These are phyloP conservation scores for Hydrotaea diabolus DNA, from an alignment of 2,888 invertebrate species.

Conservation along the genomic window DNA sequence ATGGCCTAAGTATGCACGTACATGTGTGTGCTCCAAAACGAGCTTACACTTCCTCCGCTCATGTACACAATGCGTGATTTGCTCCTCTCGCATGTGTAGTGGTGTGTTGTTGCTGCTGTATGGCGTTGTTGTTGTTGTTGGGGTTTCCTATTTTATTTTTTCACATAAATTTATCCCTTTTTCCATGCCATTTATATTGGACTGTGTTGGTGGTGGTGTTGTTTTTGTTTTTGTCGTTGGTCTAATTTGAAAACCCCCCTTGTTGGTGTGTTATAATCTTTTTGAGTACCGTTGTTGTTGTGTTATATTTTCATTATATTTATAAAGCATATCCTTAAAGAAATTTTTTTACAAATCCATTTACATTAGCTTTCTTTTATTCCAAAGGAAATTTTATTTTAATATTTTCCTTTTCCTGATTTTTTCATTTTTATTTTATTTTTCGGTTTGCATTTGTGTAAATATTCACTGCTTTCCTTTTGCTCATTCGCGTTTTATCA, in stretches of 20 bases:
- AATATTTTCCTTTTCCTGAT: not conserved
- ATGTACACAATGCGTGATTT: conserved; percentile 33
- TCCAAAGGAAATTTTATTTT: not conserved
- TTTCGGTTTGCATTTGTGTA: not conserved
- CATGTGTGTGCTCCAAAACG: not conserved
- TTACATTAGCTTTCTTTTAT: not conserved
- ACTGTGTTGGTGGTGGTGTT: no score
- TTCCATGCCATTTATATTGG: conserved; percentile 1
- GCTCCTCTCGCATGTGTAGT: conserved; percentile 5
- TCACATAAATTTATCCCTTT: conserved; percentile 26
- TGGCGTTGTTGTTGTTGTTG: not conserved
- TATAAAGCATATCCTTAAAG: not conserved
- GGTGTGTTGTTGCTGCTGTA: conserved; percentile 4
- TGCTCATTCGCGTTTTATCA: conserved; percentile 26
- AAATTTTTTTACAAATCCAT: not conserved
- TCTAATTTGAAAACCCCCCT: not conserved
- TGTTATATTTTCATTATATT: not conserved
- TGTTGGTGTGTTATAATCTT: not conserved
- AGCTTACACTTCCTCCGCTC: not conserved
- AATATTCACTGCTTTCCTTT: conserved; percentile 13
- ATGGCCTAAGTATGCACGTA: not conserved
- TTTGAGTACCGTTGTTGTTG: not conserved
- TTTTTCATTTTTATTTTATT: not conserved
- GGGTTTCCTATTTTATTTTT: conserved; percentile 1
- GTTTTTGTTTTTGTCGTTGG: not conserved